These are phyloP conservation scores for Eugnorisma glareosa DNA, from an alignment of 2,888 invertebrate species.

Conservation along the genomic window DNA sequence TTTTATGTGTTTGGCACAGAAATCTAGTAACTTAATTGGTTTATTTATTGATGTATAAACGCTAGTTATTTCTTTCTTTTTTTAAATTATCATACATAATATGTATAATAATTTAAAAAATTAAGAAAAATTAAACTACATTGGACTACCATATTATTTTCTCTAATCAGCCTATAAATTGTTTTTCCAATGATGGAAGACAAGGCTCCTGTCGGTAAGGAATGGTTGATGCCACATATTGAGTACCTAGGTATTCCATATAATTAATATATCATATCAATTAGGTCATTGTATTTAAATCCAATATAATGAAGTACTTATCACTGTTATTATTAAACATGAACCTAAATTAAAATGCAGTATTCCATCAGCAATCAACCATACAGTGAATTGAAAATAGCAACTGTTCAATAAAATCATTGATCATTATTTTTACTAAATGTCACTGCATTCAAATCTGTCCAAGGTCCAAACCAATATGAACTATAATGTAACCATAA, in stretches of 20 bases:
- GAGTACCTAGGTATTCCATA: too few species aligned
- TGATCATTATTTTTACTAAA: slow-evolving; percentile 6
- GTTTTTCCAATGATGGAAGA: neutral
- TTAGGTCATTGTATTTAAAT: slow-evolving; percentile 5
- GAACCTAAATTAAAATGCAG: slow-evolving; percentile 30
- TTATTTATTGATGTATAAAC: slow-evolving; percentile 7
- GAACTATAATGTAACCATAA: neutral
- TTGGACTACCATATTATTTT: neutral
- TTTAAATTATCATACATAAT: too few species aligned
- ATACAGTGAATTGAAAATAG: neutral
- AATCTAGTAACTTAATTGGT: neutral
- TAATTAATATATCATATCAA: neutral
- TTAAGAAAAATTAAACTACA: neutral
- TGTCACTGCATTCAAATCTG: slow-evolving; percentile 28
- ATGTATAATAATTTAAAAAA: neutral
- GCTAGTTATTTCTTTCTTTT: too few species aligned
- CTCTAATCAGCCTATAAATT: neutral
- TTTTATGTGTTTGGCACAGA: neutral
- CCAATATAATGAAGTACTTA: slow-evolving; percentile 13
- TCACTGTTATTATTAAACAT: slow-evolving; percentile 1
- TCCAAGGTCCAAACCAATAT: slow-evolving; percentile 14
- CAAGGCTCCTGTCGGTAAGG: neutral
- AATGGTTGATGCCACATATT: too few species aligned
- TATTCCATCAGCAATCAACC: slow-evolving; percentile 25
- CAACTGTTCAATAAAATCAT: slow-evolving; percentile 9